Conservation (phyloP, 2,113 vertebrate genomes). For the Trachemys scripta region DNA sequence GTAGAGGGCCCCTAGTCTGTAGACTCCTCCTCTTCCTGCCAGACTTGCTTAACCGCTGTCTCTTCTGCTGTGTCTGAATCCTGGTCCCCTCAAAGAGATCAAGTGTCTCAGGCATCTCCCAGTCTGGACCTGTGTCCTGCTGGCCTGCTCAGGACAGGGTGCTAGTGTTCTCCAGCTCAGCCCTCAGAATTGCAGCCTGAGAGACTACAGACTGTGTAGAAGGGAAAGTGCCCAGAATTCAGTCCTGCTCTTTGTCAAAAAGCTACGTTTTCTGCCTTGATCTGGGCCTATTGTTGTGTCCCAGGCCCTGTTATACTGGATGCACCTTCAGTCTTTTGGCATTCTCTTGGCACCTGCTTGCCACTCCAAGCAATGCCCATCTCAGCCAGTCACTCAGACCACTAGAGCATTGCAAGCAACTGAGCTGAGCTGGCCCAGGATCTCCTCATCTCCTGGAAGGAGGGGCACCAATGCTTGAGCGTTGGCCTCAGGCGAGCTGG, state of each 20-base stretch:
- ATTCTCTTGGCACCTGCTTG: background rate
- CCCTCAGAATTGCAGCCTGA: background rate
- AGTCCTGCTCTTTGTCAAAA: background rate
- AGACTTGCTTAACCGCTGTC: background rate
- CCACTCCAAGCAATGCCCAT: background rate
- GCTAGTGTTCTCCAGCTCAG: background rate
- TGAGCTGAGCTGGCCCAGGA: background rate
- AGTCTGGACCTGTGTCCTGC: background rate
- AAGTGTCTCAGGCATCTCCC: background rate
- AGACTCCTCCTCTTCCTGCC: background rate
- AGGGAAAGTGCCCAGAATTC: background rate
- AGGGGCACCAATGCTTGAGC: background rate
- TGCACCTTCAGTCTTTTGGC: background rate
- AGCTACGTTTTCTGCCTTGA: fast-evolving
- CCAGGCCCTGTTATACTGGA: background rate
- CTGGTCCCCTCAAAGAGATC: background rate
- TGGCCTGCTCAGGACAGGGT: fast-evolving
- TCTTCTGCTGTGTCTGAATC: background rate
- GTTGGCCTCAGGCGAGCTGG: background rate
- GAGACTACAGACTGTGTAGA: background rate
- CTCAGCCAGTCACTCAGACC: background rate
- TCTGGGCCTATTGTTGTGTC: background rate
- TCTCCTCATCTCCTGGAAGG: background rate
- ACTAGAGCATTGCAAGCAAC: background rate
- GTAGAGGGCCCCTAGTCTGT: background rate